Base-by-base conservation (phyloP, 2,888 invertebrate species). In the Eudemis profundana region DNA sequence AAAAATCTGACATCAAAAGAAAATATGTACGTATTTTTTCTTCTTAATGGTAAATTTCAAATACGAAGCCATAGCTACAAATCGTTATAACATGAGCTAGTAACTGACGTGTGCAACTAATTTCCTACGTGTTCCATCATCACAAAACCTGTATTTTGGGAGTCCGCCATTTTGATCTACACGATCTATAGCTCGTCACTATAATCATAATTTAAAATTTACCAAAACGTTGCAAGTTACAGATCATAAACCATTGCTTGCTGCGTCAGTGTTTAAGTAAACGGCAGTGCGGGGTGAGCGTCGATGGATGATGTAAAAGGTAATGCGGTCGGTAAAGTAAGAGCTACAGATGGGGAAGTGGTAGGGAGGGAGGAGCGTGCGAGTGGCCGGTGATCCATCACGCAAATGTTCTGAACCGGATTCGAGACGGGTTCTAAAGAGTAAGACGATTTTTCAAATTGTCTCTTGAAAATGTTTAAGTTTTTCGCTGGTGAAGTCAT, bases 351-450 rank as follows among this genome's bases (percentile, higher is more conserved):
- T 10, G 59, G 67, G 74, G 44, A 57, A 15, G 68, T 74, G 68
- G 83, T 86, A 72, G 69, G 56, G 29, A 68, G 75, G 68, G 71
- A 76, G 72, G 79, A 81, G 85, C 84, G 84, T 85, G 83, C 84
- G 82, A 81, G 79, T 83, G 84, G 75, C 78, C 84, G 84, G 83
- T 86, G 84, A 90, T 90, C 86, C 90, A 89, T 90, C 91, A 90
- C 87, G 88, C 86, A 78, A 89, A 89, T 82, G 85, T 78, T 81
- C 74, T 69, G 74, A 90, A 90, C 90, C 91, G 90, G 90, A 88
- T 88, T 81, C 72, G 68, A 80, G 84, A 83, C 85, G 77, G 78
- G 86, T 84, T 84, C 71, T 70, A 75, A 79, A 78, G 78, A 78
- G 76, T 79, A 78, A 79, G 80, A 77, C 75, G 76, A 83, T 72